Percentiles rank a stretch among this genome's conserved stretches.
phyloP scores from a whole-genome alignment of 2,888 invertebrate species.

The Patella ulyssiponensis region DNA sequence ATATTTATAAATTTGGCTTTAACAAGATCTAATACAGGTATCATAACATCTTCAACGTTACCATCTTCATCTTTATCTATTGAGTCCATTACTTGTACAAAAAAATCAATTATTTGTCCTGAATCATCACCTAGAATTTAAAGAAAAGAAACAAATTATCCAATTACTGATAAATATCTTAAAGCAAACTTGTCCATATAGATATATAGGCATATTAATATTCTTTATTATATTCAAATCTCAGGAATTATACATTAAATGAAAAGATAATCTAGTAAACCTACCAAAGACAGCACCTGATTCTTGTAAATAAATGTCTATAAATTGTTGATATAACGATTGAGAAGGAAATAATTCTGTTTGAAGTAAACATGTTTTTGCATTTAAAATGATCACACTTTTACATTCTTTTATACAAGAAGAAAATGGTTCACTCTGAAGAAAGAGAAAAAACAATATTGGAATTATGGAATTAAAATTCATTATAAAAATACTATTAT shows the following conservation, averaged over 20 bases:
- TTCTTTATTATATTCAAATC: too few relatives aligned
- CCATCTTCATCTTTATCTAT: neutral
- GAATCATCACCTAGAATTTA: neutral
- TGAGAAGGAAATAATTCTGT: conserved; percentile 57
- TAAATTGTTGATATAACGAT: conserved; percentile 54
- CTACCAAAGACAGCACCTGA: conserved; percentile 46
- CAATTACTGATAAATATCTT: too few relatives aligned
- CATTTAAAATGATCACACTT: conserved; percentile 59
- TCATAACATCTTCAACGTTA: conserved; percentile 47
- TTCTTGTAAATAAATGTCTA: conserved; percentile 55
- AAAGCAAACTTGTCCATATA: too few relatives aligned
- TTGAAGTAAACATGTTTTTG: conserved; percentile 62
- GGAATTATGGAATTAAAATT: too few relatives aligned
- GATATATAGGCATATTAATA: too few relatives aligned
- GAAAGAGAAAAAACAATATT: neutral
- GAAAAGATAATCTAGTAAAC: neutral
- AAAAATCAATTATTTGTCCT: neutral
- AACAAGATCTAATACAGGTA: conserved; percentile 49
- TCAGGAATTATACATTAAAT: too few relatives aligned
- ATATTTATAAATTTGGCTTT: conserved; percentile 41
- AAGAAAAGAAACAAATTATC: too few relatives aligned
- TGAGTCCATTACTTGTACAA: neutral
- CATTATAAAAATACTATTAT: too few relatives aligned
- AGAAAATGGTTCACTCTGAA: conserved; percentile 34
- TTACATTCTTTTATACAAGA: conserved; percentile 43